A percentile compares a stretch with the other conserved stretches of the same genome.
Evolutionary conservation across 2,797 vertebrate genomes (phyloP).

Genomic region (Notolabrus celidotus): DNA sequence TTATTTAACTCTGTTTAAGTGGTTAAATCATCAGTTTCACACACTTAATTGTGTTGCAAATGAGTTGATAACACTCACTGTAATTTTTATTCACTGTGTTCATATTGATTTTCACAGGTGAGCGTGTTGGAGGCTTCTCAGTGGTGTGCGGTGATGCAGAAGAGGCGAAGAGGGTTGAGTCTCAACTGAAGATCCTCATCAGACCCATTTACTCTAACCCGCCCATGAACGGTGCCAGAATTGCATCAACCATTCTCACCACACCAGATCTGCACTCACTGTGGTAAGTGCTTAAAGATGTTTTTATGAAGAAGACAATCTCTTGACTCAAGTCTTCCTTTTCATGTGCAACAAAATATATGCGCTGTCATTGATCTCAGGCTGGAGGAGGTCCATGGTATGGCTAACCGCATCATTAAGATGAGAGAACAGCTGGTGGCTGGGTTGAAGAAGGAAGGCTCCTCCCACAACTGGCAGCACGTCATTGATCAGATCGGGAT

Average conservation of each 20-base stretch:
- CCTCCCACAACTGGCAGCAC: constrained; percentile 95
- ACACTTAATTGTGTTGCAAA: too few relatives aligned
- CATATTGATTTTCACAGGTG: constrained; percentile 83
- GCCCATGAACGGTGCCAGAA: constrained; percentile 94
- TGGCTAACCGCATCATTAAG: constrained; percentile 96
- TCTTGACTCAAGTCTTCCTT: background rate
- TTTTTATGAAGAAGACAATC: background rate
- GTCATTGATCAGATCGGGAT: constrained; percentile 98
- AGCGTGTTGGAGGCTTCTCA: constrained; percentile 96
- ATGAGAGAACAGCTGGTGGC: constrained; percentile 94
- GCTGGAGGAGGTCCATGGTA: constrained; percentile 93
- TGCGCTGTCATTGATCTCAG: constrained; percentile 70
- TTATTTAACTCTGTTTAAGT: too few relatives aligned
- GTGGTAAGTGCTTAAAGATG: constrained; percentile 58
- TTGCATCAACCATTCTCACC: constrained; percentile 92
- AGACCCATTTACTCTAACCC: constrained; percentile 99
- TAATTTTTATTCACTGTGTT: background rate
- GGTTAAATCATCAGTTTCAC: background rate
- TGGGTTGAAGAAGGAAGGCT: constrained; percentile 95
- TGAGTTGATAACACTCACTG: background rate
- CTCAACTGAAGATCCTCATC: constrained; percentile 98
- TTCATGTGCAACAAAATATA: background rate
- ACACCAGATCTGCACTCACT: constrained; percentile 88
- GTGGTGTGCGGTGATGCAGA: constrained; percentile 92
- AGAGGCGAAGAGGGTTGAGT: constrained; percentile 96